These are phyloP conservation scores for Zosterops japonicus DNA, from an alignment of 2,113 vertebrate genomes.

Conservation along the genomic window DNA sequence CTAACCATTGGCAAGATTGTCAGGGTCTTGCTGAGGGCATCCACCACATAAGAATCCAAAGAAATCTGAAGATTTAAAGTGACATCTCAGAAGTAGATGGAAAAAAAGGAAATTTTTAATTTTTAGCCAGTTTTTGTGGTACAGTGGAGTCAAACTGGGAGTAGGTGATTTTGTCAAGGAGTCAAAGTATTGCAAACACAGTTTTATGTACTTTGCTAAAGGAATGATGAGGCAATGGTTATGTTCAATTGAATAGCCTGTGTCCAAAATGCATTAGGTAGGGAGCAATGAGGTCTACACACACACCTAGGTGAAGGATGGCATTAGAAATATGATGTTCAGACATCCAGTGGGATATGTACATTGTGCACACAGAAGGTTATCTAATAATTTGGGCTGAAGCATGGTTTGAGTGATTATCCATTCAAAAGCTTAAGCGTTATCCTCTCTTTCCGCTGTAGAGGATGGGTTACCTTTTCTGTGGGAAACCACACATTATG, in stretches of 20 bases:
- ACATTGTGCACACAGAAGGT: rapidly evolving
- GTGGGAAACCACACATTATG: neutral
- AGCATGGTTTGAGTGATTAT: neutral
- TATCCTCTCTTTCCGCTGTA: neutral
- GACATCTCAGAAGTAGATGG: neutral
- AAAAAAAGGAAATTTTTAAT: neutral
- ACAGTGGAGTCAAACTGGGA: neutral
- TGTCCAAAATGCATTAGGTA: neutral
- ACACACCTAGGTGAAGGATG: rapidly evolving
- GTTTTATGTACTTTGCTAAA: neutral
- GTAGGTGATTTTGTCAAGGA: neutral
- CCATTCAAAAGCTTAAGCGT: neutral
- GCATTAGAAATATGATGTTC: neutral
- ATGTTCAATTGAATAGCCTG: neutral
- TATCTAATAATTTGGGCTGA: neutral
- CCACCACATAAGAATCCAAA: neutral
- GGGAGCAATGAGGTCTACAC: neutral
- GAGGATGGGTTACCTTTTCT: neutral
- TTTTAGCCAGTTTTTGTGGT: neutral
- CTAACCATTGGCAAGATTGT: neutral
- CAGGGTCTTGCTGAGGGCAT: neutral
- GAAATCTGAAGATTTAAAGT: neutral
- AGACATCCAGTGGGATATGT: neutral
- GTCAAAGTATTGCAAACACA: neutral
- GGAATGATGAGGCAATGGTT: neutral